Percentiles rank a stretch among this genome's conserved stretches.
phyloP scores from a whole-genome alignment of 23 tunicate species.

The Ciona savignyi region DNA sequence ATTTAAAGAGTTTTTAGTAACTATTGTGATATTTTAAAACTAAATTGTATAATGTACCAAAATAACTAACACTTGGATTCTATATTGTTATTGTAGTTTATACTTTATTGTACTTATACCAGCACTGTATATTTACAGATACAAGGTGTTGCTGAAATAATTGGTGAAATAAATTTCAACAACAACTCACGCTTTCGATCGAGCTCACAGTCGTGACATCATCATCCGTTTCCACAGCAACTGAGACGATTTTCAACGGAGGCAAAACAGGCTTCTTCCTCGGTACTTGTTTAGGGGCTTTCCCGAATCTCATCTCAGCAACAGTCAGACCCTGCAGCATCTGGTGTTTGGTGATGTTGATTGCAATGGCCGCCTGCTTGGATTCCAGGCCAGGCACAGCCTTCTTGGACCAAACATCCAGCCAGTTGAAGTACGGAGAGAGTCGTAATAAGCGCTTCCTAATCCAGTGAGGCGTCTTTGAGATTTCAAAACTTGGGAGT shows the following conservation, averaged over 20 bases:
- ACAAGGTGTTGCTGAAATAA: no score
- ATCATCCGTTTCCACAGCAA: constrained; percentile 4
- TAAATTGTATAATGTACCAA: no score
- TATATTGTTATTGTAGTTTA: no score
- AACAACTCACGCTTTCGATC: constrained; percentile 11
- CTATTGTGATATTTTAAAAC: no score
- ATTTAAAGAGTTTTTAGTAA: no score
- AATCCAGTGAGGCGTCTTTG: constrained; percentile 16
- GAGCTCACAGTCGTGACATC: constrained; percentile 21
- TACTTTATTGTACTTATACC: no score
- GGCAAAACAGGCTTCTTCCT: neutral
- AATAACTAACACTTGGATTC: no score
- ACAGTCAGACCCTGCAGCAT: constrained; percentile 48
- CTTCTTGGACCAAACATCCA: constrained; percentile 47
- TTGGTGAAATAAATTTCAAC: no score
- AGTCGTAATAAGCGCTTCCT: constrained; percentile 43
- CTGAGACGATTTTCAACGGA: neutral
- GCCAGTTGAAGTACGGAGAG: constrained; percentile 55
- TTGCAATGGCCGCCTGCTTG: constrained; percentile 27
- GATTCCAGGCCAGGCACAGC: constrained; percentile 8
- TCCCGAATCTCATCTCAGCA: constrained; percentile 76
- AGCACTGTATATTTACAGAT: no score
- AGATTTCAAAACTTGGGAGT: neutral
- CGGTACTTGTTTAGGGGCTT: neutral
- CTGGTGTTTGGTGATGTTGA: constrained; percentile 39